Conservation (phyloP, 2,113 vertebrate genomes). For the Manacus vitellinus region DNA sequence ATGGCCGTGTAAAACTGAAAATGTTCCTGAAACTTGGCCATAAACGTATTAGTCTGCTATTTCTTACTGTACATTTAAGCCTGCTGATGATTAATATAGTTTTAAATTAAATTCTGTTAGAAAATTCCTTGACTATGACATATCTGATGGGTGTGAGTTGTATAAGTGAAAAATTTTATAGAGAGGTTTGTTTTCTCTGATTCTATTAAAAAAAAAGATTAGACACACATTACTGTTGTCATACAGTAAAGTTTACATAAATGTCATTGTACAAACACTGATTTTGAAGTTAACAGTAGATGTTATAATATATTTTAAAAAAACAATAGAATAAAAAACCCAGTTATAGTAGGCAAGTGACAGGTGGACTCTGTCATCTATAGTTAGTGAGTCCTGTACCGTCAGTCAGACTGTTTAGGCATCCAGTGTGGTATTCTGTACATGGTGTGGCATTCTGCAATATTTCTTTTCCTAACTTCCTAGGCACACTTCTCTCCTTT, state of each 20-base stretch:
- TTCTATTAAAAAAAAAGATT: neutral
- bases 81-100: neutral
- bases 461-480: neutral
- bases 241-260: neutral
- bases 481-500: neutral
- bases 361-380: neutral
- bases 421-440: neutral
- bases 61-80: neutral
- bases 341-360: neutral
- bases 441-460: neutral
- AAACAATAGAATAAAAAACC: neutral
- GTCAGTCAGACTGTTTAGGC: neutral
- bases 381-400: neutral
- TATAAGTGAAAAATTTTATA: neutral
- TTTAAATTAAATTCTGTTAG: neutral
- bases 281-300: neutral
- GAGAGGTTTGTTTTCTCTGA: neutral
- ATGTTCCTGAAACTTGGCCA: neutral
- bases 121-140: neutral
- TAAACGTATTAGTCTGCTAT: neutral
- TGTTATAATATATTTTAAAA: neutral
- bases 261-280: neutral
- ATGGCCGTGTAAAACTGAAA: neutral
- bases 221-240: neutral
- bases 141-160: neutral